Base-by-base conservation (phyloP, 2,888 invertebrate species). In the Ornithoptera priamus region DNA sequence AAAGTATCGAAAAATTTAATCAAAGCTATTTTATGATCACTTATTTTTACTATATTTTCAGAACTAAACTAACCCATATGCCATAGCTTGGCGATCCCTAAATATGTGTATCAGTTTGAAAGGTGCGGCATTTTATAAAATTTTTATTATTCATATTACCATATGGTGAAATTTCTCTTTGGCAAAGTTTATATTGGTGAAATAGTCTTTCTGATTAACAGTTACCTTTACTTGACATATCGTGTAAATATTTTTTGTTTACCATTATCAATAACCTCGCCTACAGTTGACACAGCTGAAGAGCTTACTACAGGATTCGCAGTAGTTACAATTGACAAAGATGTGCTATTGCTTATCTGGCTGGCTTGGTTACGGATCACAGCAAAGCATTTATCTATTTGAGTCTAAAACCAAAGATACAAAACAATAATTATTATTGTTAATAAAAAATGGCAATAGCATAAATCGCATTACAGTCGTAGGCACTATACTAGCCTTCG, bases 371-470 rank as follows among this genome's bases (percentile, higher is more conserved):
- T 78, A 12, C 81, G 81, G 2, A 82, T 70, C 1, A 74, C 53
- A 0, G 77, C 58, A 2, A 88, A 36, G 71, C 85, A 86, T 63
- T 78, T 84, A 24, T 89, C 86, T 20, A 91, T 58, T 67, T 85
- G 87, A 30, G 65, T 76, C 90, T 91, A 77, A 18, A 84, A 83
- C 39, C 12, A 22, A 56, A 53, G 30, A 36, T 20, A 66, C 24
- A 46, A 46, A 46, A 42, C 8, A 42, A 15, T 12, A 46, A 15
- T 53, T 53, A n/a, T 53, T 53, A 15, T 46, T 17, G 46, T 46
- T 46, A 46, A 10, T 15, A 46, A 15, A 15, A 46, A 46, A 15
- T 15, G 15, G 15, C 2, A 1, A 4, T 46, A 12, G 15, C 46
- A 15, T 30, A 30, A 30, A 30, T 30, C 30, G 30, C 3, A 30